Percentiles rank a stretch among this genome's conserved stretches.
These are phyloP conservation scores for Bagarius yarrelli DNA, from an alignment of 2,113 vertebrate species.

Conservation along the genomic window DNA sequence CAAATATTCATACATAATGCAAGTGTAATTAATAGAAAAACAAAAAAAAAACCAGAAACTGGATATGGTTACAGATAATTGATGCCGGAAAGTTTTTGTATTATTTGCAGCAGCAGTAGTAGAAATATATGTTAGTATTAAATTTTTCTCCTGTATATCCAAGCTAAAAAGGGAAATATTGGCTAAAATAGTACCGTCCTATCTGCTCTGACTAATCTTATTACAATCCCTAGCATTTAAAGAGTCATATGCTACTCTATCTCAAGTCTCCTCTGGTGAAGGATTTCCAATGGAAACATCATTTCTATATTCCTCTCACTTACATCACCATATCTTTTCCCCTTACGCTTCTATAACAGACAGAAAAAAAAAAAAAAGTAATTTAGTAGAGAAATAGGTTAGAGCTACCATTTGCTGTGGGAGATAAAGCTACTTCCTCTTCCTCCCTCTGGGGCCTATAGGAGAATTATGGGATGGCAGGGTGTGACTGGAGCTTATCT, in stretches of 20 bases:
- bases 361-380: constrained; percentile 42
- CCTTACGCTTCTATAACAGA: constrained; percentile 28
- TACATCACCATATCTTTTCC: constrained; percentile 33
- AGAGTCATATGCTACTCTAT: not conserved
- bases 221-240: constrained; percentile 35
- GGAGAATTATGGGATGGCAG: constrained; percentile 47
- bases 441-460: constrained; percentile 41
- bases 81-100: not conserved
- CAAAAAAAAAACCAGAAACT: no score
- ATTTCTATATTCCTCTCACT: constrained; percentile 47
- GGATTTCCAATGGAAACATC: constrained; percentile 21
- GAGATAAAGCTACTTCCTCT: constrained; percentile 47
- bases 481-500: constrained; percentile 50
- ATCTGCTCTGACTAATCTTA: constrained; percentile 35
- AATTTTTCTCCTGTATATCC: not conserved
- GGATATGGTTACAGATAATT: not conserved
- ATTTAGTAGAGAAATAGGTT: constrained; percentile 49
- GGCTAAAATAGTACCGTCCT: not conserved
- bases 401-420: not conserved
- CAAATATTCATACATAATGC: not conserved
- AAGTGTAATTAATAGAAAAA: not conserved
- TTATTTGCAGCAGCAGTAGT: not conserved
- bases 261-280: constrained; percentile 29
- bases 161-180: not conserved
- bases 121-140: no score